Base-by-base conservation (phyloP, 2,113 vertebrate genomes). In the Dinomys branickii region DNA sequence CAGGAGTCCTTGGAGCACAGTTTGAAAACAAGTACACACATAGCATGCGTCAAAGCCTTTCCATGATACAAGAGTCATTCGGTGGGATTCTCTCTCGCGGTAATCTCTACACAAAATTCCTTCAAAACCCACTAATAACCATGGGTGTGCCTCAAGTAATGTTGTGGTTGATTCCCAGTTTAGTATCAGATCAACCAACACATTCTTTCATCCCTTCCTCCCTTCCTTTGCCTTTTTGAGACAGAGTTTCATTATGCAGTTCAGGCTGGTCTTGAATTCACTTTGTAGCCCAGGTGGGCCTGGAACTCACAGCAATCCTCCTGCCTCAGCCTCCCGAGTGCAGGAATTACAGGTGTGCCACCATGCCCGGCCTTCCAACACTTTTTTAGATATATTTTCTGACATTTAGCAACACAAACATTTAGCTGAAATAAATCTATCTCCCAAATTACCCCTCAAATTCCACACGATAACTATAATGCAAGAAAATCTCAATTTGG, bases 121-220 rank as follows among this genome's bases (percentile, higher is more conserved):
- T 88, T 97, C 28, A 67, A 94, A 91, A 50, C 33, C 17, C 54
- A 77, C 71, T 88, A 78, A 67, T 92, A 93, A 65, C 54, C 14
- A 28, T 1, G 78, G 12, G 54, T 7, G 54, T 16, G 77, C 12
- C 28, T 50, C 63, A 93, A 78, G 19, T 85, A 77, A 97, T 92
- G n/a, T 33, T 59, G 82, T 17, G 16, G 3, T 44, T 85, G 50
- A 20, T 88, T 93, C 59, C 38, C 6, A 93, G 50, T 71, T 87
- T 85, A 63, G 4, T 71, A 85, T 81, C 78, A 78, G 50, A 78
- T 54, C 58, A 96, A 88, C 22, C 41, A 73, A 78, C 63, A 89
- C 33, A 94, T 22, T 50, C 47, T 50, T 50, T 50, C 47, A 6
- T 50, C 9, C 47, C 9, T 50, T 50, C 9, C 9, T 50, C 47